These are phyloP conservation scores for Margaritifera margaritifera DNA, from an alignment of 2,888 invertebrate species.

Conservation along the genomic window DNA sequence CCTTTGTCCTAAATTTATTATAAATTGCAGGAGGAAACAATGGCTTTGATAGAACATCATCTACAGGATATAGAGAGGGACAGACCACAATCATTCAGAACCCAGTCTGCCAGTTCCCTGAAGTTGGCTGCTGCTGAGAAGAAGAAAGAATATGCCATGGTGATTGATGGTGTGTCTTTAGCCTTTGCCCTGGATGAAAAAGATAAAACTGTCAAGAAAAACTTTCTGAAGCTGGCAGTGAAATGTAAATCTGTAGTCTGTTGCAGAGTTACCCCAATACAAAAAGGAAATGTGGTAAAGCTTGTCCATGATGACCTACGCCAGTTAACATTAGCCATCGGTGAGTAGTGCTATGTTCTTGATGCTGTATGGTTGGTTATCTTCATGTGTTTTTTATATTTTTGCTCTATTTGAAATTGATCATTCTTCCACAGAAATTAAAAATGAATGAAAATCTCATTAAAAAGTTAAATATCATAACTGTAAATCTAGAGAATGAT, in stretches of 20 bases:
- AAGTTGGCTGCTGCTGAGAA: conserved; percentile 5
- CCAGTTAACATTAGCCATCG: conserved; percentile 86
- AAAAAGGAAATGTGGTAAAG: conserved; percentile 80
- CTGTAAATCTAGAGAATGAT: too few species aligned
- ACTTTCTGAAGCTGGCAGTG: conserved; percentile 87
- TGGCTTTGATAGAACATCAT: conserved; percentile 80
- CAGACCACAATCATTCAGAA: conserved; percentile 1
- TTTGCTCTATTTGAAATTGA: too few species aligned
- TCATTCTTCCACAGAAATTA: too few species aligned
- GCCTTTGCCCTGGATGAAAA: conserved; percentile 85
- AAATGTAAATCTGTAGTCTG: conserved; percentile 92
- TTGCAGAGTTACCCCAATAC: conserved; percentile 92
- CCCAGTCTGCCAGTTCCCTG: too few species aligned
- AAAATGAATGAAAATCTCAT: too few species aligned
- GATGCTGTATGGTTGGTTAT: too few species aligned
- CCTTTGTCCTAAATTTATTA: too few species aligned
- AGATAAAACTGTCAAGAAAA: conserved; percentile 80
- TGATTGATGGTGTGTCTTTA: conserved; percentile 94
- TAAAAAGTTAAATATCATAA: too few species aligned
- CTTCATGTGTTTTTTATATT: too few species aligned
- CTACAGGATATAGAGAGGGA: conserved; percentile 74
- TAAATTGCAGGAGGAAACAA: conserved; percentile 80
- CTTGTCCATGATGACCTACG: conserved; percentile 92
- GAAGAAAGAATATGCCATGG: conserved; percentile 78
- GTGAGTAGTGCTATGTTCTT: conserved; percentile 52